Conservation (phyloP, 2,797 vertebrate genomes). For the Nannoperca australis region DNA sequence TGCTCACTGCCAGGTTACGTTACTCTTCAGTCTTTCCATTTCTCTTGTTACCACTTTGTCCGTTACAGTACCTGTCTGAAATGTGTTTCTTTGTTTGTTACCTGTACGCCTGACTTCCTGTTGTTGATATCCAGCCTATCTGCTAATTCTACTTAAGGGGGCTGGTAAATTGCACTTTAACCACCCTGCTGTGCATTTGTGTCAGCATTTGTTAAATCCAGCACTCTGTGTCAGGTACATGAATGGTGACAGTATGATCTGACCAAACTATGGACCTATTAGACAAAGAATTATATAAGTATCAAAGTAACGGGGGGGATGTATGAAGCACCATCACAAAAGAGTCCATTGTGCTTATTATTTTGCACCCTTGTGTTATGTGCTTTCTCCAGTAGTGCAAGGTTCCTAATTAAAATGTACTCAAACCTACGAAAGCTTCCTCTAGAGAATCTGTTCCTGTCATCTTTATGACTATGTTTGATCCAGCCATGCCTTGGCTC, state of each 20-base stretch:
- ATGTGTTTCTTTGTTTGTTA: slow-evolving; percentile 27
- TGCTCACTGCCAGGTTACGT: slow-evolving; percentile 29
- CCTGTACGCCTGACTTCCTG: slow-evolving; percentile 34
- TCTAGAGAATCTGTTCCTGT: slow-evolving; percentile 49
- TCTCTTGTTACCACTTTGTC: slow-evolving; percentile 37
- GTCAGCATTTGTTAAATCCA: slow-evolving; percentile 13
- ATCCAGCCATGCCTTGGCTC: slow-evolving; percentile 53
- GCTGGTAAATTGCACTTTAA: slow-evolving; percentile 19
- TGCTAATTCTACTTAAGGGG: neutral
- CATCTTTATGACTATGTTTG: slow-evolving; percentile 61
- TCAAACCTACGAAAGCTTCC: slow-evolving; percentile 40
- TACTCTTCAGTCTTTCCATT: slow-evolving; percentile 32
- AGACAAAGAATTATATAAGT: slow-evolving; percentile 3
- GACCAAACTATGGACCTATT: neutral
- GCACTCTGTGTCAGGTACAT: slow-evolving; percentile 37
- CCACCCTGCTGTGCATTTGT: neutral
- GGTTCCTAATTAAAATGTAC: slow-evolving; percentile 51
- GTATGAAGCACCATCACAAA: slow-evolving; percentile 19
- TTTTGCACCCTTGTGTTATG: slow-evolving; percentile 22
- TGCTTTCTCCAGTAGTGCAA: slow-evolving; percentile 17
- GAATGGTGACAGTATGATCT: slow-evolving; percentile 9
- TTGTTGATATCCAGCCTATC: slow-evolving; percentile 27
- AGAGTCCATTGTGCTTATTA: slow-evolving; percentile 28
- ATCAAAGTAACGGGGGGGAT: neutral
- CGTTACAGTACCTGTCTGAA: slow-evolving; percentile 34